Base-by-base conservation (phyloP, 1,140 invertebrate genomes). In the Formica selysi region DNA sequence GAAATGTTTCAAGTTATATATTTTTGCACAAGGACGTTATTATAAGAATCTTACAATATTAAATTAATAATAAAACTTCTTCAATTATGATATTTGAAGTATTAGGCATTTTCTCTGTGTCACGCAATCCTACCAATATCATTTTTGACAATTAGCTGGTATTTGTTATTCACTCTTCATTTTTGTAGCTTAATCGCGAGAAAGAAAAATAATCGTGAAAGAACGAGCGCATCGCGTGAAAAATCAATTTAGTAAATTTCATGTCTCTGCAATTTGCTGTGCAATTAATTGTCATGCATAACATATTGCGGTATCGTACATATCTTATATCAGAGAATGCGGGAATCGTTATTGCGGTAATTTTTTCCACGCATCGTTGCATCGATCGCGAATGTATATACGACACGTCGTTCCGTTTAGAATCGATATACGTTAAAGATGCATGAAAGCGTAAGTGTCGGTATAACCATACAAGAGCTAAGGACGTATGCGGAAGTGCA, bases 381-480 rank as follows among this genome's bases (percentile, higher is more conserved):
- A 32, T 81, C 54, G 65, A 81, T 81, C 19, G 79, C 26, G n/a
- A 57, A 51, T 51, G 22, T 57, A 41, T 16, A 51, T 16, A 51
- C 26, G 64, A 80, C 78, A 62, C 51, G 11, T 71, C 65, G 16
- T 68, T 59, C 57, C 48, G 36, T 32, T 57, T 11, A 51, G 16
- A 54, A 81, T 81, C 79, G 19, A 81, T 81, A 8, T 10, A 61
- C 79, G 11, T 81, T 38, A 81, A 81, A 81, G 38, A 59, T 71
- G 16, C 36, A 81, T 44, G 36, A 71, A 41, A 36, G 22, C 32
- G n/a, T 48, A 68, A 68, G 38, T 62, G 32, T 51, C 19, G 19
- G n/a, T 67, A 67, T 78, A 44, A 67, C 11, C 44, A 51, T 41
- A 8, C 22, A 32, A 67, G n/a, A 76, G 16, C 26, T 79, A 76